Conservation (phyloP, 2,888 invertebrate genomes). For the Mechanitis messenoides region DNA sequence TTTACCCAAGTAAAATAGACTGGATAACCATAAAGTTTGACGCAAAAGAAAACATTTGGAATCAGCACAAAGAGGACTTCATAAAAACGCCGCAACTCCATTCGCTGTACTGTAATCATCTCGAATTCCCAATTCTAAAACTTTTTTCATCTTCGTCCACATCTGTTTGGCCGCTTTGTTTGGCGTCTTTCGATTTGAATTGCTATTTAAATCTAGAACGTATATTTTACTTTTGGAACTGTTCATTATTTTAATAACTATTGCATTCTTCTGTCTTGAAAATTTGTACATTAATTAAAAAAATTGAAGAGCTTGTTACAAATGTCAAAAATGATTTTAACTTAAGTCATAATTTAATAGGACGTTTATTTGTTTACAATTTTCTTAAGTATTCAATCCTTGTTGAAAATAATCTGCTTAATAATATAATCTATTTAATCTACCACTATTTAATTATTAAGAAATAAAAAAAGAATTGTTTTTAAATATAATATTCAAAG, state of each 20-base stretch:
- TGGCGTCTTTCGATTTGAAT: conserved; percentile 51
- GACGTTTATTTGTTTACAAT: no score
- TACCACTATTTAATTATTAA: no score
- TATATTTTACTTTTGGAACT: conserved; percentile 11
- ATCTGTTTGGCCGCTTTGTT: conserved; percentile 63
- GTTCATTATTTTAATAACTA: conserved; percentile 14
- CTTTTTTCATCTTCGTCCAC: conserved; percentile 74
- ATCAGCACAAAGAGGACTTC: conserved; percentile 67
- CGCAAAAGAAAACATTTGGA: conserved; percentile 62
- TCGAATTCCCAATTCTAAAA: conserved; percentile 65
- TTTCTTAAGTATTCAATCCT: no score
- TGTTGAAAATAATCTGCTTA: no score
- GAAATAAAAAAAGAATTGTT: no score
- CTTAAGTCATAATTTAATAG: no score
- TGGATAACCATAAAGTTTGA: conserved; percentile 53
- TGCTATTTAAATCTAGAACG: conserved; percentile 21
- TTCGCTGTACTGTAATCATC: conserved; percentile 73
- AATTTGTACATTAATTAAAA: background rate
- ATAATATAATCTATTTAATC: no score
- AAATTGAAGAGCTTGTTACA: no score
- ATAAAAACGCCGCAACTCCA: conserved; percentile 70
- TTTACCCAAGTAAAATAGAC: conserved; percentile 48
- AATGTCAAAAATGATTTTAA: no score
- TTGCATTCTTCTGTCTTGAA: background rate
- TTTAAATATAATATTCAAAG: no score